These are phyloP conservation scores for Tryphoninae sp. DNA, from an alignment of 2,888 invertebrate species.

Conservation along the genomic window DNA sequence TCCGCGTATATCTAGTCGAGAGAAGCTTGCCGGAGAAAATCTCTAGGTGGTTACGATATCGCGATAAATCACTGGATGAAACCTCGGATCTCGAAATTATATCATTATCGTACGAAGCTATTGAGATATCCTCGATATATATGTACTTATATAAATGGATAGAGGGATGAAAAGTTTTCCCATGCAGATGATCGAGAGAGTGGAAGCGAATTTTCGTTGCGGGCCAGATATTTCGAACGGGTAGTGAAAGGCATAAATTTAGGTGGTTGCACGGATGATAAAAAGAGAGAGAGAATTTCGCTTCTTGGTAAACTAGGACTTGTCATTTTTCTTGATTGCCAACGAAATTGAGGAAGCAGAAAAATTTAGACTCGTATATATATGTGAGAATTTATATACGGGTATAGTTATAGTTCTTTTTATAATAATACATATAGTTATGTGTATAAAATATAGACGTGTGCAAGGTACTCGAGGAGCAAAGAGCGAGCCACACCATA, in stretches of 20 bases:
- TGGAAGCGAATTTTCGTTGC: not conserved
- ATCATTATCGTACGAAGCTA: constrained; percentile 23
- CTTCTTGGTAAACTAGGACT: constrained; percentile 26
- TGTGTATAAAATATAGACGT: too few relatives aligned
- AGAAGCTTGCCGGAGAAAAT: not conserved
- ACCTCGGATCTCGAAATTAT: constrained; percentile 38
- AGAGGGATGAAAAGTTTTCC: not conserved
- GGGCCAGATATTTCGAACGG: not conserved
- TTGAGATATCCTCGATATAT: constrained; percentile 2
- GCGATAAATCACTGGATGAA: constrained; percentile 40
- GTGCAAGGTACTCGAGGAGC: not conserved
- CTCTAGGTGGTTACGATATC: constrained; percentile 12
- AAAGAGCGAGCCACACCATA: constrained; percentile 6
- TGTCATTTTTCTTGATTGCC: constrained; percentile 48
- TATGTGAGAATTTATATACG: too few relatives aligned
- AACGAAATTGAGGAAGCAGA: constrained; percentile 15
- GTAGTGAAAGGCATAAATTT: not conserved
- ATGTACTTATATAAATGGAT: not conserved
- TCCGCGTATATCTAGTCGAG: not conserved
- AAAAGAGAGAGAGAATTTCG: not conserved
- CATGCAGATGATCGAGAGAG: not conserved
- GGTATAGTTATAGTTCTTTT: too few relatives aligned
- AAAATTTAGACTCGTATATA: not conserved
- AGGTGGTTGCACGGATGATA: too few relatives aligned
- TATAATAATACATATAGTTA: too few relatives aligned